Percentiles rank a stretch among this genome's conserved stretches.
Conservation (phyloP, 2,113 vertebrate species). For the Mobula hypostoma region DNA sequence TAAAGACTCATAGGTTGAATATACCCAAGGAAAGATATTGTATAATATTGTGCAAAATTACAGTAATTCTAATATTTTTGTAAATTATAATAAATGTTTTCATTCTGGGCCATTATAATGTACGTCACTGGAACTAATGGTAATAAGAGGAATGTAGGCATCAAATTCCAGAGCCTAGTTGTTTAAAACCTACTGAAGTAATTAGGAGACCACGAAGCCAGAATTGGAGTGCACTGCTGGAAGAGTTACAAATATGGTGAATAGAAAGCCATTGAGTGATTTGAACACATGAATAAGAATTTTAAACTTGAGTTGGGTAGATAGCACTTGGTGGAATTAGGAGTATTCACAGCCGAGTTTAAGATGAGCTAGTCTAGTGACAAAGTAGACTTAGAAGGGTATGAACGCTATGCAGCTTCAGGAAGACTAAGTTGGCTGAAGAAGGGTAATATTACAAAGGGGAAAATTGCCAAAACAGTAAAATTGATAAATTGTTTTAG, state of each 20-base stretch:
- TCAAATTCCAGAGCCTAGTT: not conserved
- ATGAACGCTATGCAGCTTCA: not conserved
- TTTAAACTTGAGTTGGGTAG: not conserved
- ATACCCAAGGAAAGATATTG: too few relatives aligned
- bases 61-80: too few relatives aligned
- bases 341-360: not conserved
- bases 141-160: not conserved
- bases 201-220: not conserved
- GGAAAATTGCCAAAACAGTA: not conserved
- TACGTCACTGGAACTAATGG: too few relatives aligned
- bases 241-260: not conserved
- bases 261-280: not conserved
- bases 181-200: not conserved
- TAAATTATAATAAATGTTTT: too few relatives aligned
- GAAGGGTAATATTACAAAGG: not conserved
- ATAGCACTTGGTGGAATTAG: not conserved
- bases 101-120: too few relatives aligned
- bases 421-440: not conserved
- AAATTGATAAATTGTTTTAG: too few relatives aligned
- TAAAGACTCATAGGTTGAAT: too few relatives aligned
- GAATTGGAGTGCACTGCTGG: not conserved
- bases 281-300: not conserved
- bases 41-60: too few relatives aligned
- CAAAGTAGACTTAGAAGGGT: too few relatives aligned
- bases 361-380: not conserved